Evolutionary conservation across 2,113 vertebrate species (phyloP).

Genomic region (Charina bottae): DNA sequence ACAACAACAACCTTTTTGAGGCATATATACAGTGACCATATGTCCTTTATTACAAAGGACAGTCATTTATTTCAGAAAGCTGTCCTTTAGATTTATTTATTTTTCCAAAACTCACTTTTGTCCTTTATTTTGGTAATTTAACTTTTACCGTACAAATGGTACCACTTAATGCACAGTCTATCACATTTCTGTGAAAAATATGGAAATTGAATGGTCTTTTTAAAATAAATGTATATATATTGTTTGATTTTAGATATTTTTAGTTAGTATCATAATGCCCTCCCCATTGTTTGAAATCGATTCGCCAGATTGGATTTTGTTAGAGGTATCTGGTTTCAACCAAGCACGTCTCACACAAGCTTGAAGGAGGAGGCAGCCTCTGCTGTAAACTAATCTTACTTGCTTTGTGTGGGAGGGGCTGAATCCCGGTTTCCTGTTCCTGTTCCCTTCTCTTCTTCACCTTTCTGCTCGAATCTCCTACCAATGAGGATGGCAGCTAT

Average conservation of each 20-base stretch:
- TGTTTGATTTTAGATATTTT: neutral
- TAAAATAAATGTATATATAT: neutral
- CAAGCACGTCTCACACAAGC: too few species aligned
- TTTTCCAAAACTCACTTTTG: neutral
- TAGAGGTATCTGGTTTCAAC: too few species aligned
- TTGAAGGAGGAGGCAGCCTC: too few species aligned
- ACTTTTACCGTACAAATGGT: neutral
- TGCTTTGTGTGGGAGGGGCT: too few species aligned
- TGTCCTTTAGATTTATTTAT: neutral
- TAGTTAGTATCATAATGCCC: too few species aligned
- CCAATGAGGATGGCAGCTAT: too few species aligned
- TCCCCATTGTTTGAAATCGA: too few species aligned
- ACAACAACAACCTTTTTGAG: neutral
- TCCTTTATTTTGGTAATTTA: neutral
- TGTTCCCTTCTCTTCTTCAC: too few species aligned
- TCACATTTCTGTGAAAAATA: neutral
- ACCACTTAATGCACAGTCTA: neutral
- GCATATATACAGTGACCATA: neutral
- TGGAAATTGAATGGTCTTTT: neutral
- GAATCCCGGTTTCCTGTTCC: too few species aligned
- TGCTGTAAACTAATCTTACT: too few species aligned
- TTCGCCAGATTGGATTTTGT: too few species aligned
- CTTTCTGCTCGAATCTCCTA: too few species aligned
- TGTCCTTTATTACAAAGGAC: neutral
- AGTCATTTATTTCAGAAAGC: neutral